Percentiles rank a stretch among this genome's conserved stretches.
Conservation (phyloP, 1,140 invertebrate species). For the Dryas iulia region DNA sequence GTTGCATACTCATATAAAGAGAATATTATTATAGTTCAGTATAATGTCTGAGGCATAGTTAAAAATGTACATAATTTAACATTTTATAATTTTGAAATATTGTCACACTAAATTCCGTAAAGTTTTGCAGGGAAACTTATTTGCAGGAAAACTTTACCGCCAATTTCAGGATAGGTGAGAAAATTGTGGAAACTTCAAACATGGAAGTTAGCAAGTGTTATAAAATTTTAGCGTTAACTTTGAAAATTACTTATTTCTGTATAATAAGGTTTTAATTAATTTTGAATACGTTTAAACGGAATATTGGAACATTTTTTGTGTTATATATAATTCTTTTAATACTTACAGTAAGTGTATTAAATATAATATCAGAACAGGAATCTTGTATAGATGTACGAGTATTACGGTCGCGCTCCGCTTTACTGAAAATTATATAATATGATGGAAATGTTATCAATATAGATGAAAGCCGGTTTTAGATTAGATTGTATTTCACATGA, state of each 20-base stretch:
- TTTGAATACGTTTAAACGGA: background rate
- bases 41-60: background rate
- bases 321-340: background rate
- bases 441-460: constrained; percentile 2
- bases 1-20: background rate
- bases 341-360: background rate
- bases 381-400: background rate
- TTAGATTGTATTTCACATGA: background rate
- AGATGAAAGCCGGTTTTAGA: constrained; percentile 3
- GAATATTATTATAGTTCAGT: background rate
- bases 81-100: background rate
- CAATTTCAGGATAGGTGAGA: constrained; percentile 10
- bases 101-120: background rate
- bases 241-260: background rate
- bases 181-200: constrained; percentile 6
- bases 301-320: background rate
- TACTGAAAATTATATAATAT: background rate
- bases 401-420: background rate
- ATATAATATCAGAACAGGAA: background rate
- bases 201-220: constrained; percentile 4
- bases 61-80: constrained; percentile 2
- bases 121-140: background rate
- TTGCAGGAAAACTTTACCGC: constrained; percentile 3
- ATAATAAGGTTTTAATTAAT: background rate
- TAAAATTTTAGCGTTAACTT: constrained; percentile 1